Percentiles rank a stretch among this genome's conserved stretches.
These are phyloP conservation scores for Synergus umbraculus DNA, from an alignment of 2,888 invertebrate genomes.

Conservation along the genomic window DNA sequence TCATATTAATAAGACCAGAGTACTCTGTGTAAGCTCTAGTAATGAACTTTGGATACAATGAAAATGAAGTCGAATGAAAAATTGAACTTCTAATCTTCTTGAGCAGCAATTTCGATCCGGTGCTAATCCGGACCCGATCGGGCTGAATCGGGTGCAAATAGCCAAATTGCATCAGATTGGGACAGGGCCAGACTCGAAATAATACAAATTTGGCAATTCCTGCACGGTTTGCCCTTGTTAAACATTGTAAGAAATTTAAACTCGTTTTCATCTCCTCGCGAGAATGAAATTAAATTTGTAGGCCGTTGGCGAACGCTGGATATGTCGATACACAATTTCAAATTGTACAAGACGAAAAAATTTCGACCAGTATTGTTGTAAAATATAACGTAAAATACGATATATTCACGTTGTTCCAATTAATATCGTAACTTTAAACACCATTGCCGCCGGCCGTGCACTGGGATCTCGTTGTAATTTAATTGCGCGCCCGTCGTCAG, in stretches of 20 bases:
- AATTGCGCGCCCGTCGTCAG: neutral
- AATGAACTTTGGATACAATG: neutral
- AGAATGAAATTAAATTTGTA: neutral
- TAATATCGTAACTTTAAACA: neutral
- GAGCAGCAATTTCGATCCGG: no score
- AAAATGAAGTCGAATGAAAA: neutral
- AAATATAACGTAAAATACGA: neutral
- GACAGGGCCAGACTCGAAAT: no score
- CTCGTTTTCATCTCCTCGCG: neutral
- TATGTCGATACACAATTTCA: neutral
- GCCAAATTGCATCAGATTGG: no score
- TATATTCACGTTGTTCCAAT: neutral
- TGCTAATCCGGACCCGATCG: no score
- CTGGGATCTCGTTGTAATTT: neutral
- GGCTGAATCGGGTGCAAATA: no score
- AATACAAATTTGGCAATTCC: no score
- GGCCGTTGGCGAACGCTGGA: neutral
- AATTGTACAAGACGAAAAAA: neutral
- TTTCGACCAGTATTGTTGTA: neutral
- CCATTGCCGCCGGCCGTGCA: neutral
- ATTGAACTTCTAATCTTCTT: neutral
- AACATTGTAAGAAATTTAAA: neutral
- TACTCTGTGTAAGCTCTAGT: neutral
- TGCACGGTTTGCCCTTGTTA: neutral
- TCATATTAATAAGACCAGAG: neutral